A percentile compares a stretch with the other conserved stretches of the same genome.
Conservation (phyloP, 2,797 vertebrate species). For the Parauchenoglanis ngamensis region DNA sequence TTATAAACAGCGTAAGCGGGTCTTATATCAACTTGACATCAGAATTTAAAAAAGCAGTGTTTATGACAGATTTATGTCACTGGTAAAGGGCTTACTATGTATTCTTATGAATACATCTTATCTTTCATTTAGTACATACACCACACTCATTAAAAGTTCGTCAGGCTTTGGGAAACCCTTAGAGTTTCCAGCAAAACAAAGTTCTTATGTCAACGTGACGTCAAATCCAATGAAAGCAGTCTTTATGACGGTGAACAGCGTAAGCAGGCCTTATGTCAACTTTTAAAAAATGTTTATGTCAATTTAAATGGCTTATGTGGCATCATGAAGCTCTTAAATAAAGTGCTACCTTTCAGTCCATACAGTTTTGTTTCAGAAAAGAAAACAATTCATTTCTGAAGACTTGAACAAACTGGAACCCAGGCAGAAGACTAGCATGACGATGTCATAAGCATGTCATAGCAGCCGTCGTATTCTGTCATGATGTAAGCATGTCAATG, state of each 20-base stretch:
- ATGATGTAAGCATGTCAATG: neutral
- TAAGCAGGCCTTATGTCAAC: neutral
- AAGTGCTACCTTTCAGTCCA: neutral
- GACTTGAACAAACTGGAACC: conserved; percentile 10
- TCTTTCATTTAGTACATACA: too few relatives aligned
- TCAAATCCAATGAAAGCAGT: too few relatives aligned
- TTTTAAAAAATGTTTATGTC: neutral
- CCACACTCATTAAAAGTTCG: too few relatives aligned
- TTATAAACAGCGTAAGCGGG: neutral
- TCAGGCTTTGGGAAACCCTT: too few relatives aligned
- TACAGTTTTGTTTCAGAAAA: neutral
- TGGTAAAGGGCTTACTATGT: too few relatives aligned
- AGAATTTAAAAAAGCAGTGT: neutral
- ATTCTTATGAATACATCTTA: too few relatives aligned
- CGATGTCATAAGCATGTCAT: neutral
- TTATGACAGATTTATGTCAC: too few relatives aligned
- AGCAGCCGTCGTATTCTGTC: neutral
- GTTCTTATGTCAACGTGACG: too few relatives aligned
- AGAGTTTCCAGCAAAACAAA: too few relatives aligned
- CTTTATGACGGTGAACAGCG: too few relatives aligned
- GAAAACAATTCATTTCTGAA: neutral
- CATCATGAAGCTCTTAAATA: neutral
- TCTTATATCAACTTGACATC: neutral
- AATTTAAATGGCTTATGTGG: neutral
- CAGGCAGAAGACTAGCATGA: neutral